Evolutionary conservation across 2,113 vertebrate species (phyloP).

Genomic region (Sebastes fasciatus): DNA sequence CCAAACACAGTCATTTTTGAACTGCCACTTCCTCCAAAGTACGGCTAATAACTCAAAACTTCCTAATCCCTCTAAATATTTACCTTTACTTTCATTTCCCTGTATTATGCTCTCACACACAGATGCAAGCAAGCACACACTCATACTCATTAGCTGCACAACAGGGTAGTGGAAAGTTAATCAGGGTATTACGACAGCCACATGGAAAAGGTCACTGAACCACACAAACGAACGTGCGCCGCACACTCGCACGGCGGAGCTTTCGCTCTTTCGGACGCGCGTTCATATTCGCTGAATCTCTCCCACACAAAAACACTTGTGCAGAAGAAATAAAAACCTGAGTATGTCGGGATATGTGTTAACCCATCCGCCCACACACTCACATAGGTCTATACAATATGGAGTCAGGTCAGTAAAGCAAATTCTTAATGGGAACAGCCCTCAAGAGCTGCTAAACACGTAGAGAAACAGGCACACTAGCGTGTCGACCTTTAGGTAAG

Average conservation of each 20-base stretch:
- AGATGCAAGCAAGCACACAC: background rate
- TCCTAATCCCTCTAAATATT: slow-evolving; percentile 44
- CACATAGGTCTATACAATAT: background rate
- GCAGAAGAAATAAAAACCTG: too few species aligned
- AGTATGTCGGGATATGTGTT: background rate
- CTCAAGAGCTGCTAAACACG: background rate
- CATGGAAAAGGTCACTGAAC: slow-evolving; percentile 31
- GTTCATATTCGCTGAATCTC: background rate
- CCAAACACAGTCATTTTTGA: background rate
- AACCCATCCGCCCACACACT: background rate
- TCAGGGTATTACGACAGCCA: slow-evolving; percentile 29
- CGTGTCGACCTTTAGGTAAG: background rate
- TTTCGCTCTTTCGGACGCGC: background rate
- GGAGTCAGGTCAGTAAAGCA: slow-evolving; percentile 7
- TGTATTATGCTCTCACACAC: background rate
- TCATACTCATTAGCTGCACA: slow-evolving; percentile 38
- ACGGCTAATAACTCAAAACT: slow-evolving; percentile 28
- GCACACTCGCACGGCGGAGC: background rate
- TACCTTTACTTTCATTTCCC: background rate
- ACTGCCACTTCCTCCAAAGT: background rate
- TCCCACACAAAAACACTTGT: background rate
- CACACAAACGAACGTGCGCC: background rate
- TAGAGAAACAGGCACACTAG: background rate
- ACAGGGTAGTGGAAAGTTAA: slow-evolving; percentile 46
- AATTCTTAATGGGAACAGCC: too few species aligned